Conservation (phyloP, 2,113 vertebrate genomes). For the Megalops atlanticus region DNA sequence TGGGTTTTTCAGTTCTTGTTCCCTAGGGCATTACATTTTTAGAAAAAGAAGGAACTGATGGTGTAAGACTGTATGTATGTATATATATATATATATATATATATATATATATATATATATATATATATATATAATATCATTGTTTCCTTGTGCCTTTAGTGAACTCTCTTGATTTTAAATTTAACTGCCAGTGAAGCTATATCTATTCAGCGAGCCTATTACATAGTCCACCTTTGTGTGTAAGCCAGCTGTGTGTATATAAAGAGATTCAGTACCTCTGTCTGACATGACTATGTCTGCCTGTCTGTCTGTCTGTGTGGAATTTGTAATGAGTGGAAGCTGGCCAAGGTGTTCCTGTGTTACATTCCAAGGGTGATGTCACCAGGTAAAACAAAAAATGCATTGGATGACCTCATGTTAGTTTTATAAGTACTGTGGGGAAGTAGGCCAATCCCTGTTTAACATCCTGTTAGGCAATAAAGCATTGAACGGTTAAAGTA, state of each 20-base stretch:
- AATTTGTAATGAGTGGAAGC: conserved; percentile 12
- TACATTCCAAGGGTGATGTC: conserved; percentile 21
- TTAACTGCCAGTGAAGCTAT: conserved; percentile 20
- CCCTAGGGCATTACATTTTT: conserved; percentile 16
- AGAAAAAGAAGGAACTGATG: neutral
- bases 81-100: neutral
- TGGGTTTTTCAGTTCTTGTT: conserved; percentile 2
- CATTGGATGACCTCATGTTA: conserved; percentile 12
- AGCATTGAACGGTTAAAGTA: neutral
- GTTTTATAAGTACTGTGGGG: neutral
- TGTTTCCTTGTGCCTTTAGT: neutral
- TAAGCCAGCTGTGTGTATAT: neutral
- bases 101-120: neutral
- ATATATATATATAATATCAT: neutral
- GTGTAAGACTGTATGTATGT: neutral
- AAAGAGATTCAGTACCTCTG: neutral
- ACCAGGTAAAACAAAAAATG: conserved; percentile 25
- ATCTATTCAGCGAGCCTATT: conserved; percentile 3
- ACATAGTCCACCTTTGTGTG: neutral
- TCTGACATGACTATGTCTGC: conserved; percentile 18
- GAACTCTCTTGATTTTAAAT: conserved; percentile 18
- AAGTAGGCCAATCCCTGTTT: conserved; percentile 13
- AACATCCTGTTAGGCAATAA: neutral
- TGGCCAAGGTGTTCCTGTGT: conserved; percentile 18
- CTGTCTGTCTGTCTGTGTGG: conserved; percentile 11